Conservation (phyloP, 1,140 invertebrate genomes). For the Drosophila trapezifrons region DNA sequence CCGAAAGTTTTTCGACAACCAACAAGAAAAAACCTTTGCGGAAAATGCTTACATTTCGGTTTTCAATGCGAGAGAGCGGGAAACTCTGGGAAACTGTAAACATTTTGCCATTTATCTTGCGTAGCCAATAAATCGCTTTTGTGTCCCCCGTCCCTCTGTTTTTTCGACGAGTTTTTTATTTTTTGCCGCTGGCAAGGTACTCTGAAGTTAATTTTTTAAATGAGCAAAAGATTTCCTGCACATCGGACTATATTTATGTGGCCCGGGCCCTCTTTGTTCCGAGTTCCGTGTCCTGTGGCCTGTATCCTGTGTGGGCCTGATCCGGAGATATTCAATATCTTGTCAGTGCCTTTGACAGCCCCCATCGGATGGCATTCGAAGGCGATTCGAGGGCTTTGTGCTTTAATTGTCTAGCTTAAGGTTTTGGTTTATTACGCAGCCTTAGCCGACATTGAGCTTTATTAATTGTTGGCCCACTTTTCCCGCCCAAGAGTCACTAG, state of each 20-base stretch:
- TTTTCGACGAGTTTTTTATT: constrained; percentile 7
- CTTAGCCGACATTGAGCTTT: constrained; percentile 69
- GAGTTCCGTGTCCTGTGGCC: constrained; percentile 15
- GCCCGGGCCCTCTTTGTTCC: neutral
- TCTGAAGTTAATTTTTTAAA: constrained; percentile 78
- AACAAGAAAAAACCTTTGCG: constrained; percentile 62
- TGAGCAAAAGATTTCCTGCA: constrained; percentile 59
- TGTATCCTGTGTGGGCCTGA: constrained; percentile 24
- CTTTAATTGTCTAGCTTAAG: constrained; percentile 79
- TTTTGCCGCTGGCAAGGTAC: constrained; percentile 52
- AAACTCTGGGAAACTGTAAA: constrained; percentile 70
- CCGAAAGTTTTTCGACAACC: constrained; percentile 71
- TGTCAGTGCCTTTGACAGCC: constrained; percentile 69
- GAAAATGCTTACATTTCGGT: constrained; percentile 75
- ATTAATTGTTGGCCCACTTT: constrained; percentile 67
- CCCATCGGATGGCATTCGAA: constrained; percentile 33
- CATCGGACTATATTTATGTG: constrained; percentile 46
- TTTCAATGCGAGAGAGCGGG: constrained; percentile 55
- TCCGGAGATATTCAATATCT: constrained; percentile 46
- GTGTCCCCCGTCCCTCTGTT: constrained; percentile 23
- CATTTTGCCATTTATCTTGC: constrained; percentile 80
- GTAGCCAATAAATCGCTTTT: constrained; percentile 77
- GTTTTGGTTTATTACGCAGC: constrained; percentile 69
- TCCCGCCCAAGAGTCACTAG: neutral
- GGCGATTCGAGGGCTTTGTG: constrained; percentile 46